Percentiles rank a stretch among this genome's conserved stretches.
Conservation (phyloP, 2,113 vertebrate genomes). For the Pygathrix nemaeus region DNA sequence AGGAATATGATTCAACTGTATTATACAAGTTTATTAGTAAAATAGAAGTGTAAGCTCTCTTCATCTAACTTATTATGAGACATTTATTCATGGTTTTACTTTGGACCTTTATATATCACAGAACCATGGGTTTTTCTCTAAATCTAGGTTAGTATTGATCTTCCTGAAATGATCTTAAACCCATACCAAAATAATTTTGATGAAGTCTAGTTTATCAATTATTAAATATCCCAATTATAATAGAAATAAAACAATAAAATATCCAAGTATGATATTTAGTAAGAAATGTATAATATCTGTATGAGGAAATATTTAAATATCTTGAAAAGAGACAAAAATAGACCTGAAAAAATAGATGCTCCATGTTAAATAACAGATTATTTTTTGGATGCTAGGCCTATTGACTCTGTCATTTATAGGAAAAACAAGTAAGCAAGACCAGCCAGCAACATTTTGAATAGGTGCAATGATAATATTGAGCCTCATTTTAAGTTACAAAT, state of each 20-base stretch:
- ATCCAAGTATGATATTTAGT: background rate
- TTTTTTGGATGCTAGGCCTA: background rate
- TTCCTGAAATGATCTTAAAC: background rate
- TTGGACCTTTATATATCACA: background rate
- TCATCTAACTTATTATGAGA: background rate
- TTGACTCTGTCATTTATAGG: background rate
- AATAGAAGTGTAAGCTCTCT: background rate
- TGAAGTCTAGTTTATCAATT: background rate
- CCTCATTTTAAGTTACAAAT: background rate
- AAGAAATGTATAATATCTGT: background rate
- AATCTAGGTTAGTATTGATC: background rate
- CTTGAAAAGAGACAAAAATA: background rate
- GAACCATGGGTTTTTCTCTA: background rate
- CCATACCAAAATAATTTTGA: background rate
- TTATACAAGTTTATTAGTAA: background rate
- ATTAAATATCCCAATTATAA: background rate
- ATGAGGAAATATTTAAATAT: background rate
- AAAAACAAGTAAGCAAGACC: background rate
- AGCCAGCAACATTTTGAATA: background rate
- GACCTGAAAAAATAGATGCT: background rate
- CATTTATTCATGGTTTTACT: background rate
- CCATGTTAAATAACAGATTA: background rate
- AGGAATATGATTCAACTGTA: background rate
- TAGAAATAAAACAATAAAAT: background rate
- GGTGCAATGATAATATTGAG: background rate